Evolutionary conservation across 2,113 vertebrate genomes (phyloP).

Genomic region (Hydrochoerus hydrochaeris): DNA sequence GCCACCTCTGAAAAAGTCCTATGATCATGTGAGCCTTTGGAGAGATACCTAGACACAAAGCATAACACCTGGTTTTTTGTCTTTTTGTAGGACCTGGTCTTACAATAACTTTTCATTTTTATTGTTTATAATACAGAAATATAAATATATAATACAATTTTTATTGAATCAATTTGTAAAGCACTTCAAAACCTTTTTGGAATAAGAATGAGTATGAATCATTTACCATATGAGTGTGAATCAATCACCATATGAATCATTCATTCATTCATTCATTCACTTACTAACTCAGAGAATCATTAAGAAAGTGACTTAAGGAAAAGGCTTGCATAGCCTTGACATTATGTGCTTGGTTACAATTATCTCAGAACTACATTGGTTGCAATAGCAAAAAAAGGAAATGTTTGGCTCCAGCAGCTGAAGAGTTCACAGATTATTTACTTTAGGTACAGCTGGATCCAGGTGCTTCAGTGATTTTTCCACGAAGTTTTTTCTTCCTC

Average conservation of each 20-base stretch:
- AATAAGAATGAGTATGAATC: constrained; percentile 22
- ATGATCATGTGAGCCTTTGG: not conserved
- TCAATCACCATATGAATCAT: not conserved
- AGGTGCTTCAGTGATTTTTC: not conserved
- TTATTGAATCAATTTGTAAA: constrained; percentile 34
- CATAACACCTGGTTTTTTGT: not conserved
- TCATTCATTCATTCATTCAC: constrained; percentile 40
- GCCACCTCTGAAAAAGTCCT: not conserved
- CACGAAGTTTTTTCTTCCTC: not conserved
- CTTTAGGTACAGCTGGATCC: not conserved
- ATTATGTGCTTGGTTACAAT: not conserved
- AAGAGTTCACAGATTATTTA: not conserved
- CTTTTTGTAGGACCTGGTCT: not conserved
- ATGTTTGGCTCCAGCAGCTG: not conserved
- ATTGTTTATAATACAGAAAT: not conserved
- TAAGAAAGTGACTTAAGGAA: not conserved
- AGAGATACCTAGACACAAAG: not conserved
- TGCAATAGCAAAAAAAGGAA: not conserved
- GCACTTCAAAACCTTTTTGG: not conserved
- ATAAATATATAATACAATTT: not conserved
- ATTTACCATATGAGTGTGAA: too few species aligned
- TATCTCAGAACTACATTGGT: constrained; percentile 4
- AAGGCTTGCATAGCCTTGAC: not conserved
- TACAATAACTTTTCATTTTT: constrained; percentile 5
- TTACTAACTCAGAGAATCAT: not conserved